Base-by-base conservation (phyloP, 2,797 vertebrate species). In the Macroramphosus scolopax region DNA sequence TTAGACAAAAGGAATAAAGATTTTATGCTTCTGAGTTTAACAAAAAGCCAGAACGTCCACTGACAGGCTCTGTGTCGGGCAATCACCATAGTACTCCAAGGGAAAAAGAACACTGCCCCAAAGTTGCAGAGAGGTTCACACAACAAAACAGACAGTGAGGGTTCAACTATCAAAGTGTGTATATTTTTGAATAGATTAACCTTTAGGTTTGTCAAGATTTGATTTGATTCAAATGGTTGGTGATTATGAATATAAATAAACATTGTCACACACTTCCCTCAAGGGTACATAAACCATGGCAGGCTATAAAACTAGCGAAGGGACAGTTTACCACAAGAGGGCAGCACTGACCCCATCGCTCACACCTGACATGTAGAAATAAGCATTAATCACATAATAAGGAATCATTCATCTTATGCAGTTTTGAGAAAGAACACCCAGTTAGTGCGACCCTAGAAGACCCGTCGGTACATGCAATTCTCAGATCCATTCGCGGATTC, bases 401-500 rank as follows among this genome's bases (percentile, higher is more conserved):
- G 25, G 12, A 11, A 29, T 49, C 14, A 22, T n/a, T n/a, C n/a
- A n/a, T n/a, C n/a, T n/a, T 28, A 42, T 32, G 31, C 36, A 15
- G 12, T 46, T 44, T 36, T 56, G 16, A 32, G 9, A n/a, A 16
- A 41, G 7, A n/a, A 39, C 31, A 39, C 8, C 33, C 36, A 25
- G 44, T 18, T 20, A 15, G 36, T 20, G 45, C 17, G 31, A 12
- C 33, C 17, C 17, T 12, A n/a, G n/a, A 33, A 14, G 33, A 57
- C 54, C 55, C 36, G 36, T 46, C 17, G 31, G 59, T 56, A 56
- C 39, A 61, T 32, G 57, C 3, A 15, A 44, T 46, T 69, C 34
- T 70, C 35, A 53, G 50, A 59, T 78, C 80, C 82, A 77, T 70
- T 66, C 78, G 53, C 59, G 53, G 68, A 69, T 61, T 65, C 63